phyloP scores from a whole-genome alignment of 2,113 vertebrate genomes.

The Callaeas wilsoni region DNA sequence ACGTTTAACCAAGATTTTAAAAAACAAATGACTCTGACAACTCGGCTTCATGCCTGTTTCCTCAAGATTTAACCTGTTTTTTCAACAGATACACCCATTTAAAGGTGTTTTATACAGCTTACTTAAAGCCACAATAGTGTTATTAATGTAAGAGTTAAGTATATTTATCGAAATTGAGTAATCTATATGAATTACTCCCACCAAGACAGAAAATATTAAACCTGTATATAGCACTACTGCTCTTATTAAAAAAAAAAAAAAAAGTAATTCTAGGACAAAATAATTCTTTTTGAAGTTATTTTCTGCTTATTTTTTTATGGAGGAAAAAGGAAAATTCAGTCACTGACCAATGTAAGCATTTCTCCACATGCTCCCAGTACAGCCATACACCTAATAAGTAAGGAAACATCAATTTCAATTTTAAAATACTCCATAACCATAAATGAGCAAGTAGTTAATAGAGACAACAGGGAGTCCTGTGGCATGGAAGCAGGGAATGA shows the following conservation, averaged over 20 bases:
- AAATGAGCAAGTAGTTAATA: not conserved
- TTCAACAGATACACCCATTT: not conserved
- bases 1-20: not conserved
- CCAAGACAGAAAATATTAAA: not conserved
- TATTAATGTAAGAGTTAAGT: not conserved
- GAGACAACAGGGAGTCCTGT: not conserved
- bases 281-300: not conserved
- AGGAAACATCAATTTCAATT: not conserved
- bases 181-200: not conserved
- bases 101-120: not conserved
- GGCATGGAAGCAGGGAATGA: not conserved
- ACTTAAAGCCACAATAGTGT: not conserved
- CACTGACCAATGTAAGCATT: not conserved
- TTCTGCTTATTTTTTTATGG: not conserved
- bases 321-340: not conserved
- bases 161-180: not conserved
- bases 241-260: not conserved
- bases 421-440: not conserved
- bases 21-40: not conserved
- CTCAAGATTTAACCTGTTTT: not conserved
- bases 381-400: not conserved
- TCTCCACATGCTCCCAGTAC: not conserved
- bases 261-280: not conserved
- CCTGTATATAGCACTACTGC: not conserved
- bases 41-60: not conserved